Base-by-base conservation (phyloP, 1,140 invertebrate species). In the Lithobius niger region DNA sequence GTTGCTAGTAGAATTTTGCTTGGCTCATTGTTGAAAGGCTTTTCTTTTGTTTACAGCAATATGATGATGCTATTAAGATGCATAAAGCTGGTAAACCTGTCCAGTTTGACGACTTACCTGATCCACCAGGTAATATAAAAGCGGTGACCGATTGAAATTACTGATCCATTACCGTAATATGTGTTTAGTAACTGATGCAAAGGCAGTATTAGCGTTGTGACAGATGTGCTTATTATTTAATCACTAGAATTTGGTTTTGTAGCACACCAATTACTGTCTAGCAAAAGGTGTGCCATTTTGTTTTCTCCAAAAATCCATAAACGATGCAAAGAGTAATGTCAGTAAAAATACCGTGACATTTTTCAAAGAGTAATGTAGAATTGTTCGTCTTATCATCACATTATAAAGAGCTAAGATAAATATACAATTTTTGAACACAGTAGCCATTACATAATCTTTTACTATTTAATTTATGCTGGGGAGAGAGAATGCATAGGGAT, bases 31-130 rank as follows among this genome's bases (percentile, higher is more conserved):
- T 10, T 36, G 31, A n/a, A 36, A 36, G 31, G 31, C 31, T n/a
- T 36, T 36, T 36, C 31, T 10, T 28, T 40, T 24, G 42, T 48
- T 54, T 49, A 10, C 55, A 74, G 71, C 91, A 97, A 72, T 97
- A 89, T 67, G 79, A 91, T 69, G 83, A 91, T 65, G 93, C 93
- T 13, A 83, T 97, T 42, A 85, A 83, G 70, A 65, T 77, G 10
- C 74, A 86, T 60, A 82, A 83, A 61, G 78, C 78, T 13, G 90
- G 91, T 3, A 84, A 81, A 68, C 71, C 82, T 0, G 73, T 94
- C 18, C 74, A 82, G 40, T 76, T 81, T 56, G 88, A 92, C 54
- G 90, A 95, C 60, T 68, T 98, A 49, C 92, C 93, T 0, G 79
- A 80, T 24, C 92, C 92, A 16, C 89, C 88, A 75, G 77, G 76